Percentiles rank a stretch among this genome's conserved stretches.
These are phyloP conservation scores for Scytalopus superciliaris DNA, from an alignment of 2,113 vertebrate genomes.

Conservation along the genomic window DNA sequence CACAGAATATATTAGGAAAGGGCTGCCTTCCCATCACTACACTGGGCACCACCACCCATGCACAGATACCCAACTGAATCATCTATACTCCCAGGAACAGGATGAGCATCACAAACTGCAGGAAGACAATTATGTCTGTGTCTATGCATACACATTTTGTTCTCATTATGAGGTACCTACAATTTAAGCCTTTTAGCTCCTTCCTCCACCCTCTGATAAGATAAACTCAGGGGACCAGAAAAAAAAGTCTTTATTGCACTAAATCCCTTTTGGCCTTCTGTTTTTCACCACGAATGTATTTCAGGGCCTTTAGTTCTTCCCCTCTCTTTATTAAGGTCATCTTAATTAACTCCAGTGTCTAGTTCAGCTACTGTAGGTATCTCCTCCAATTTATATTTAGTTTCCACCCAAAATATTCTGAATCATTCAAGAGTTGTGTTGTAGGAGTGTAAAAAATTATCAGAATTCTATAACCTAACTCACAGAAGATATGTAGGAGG, in stretches of 20 bases:
- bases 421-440: constrained; percentile 33
- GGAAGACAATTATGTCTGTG: not conserved
- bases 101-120: not conserved
- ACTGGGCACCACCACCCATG: not conserved
- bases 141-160: not conserved
- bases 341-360: not conserved
- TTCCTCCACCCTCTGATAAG: not conserved
- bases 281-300: not conserved
- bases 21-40: not conserved
- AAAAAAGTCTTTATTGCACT: not conserved
- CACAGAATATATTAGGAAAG: not conserved
- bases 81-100: not conserved
- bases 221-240: not conserved
- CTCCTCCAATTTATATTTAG: constrained; percentile 30
- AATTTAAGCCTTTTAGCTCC: not conserved
- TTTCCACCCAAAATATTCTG: constrained; percentile 42
- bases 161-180: not conserved
- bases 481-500: constrained; percentile 14
- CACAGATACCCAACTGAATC: not conserved
- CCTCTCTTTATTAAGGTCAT: not conserved
- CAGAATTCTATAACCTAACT: not conserved
- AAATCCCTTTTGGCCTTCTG: not conserved
- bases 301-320: not conserved
- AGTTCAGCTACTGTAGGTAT: not conserved
- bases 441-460: constrained; percentile 29